These are phyloP conservation scores for Torymus texanus DNA, from an alignment of 2,888 invertebrate species.

Conservation along the genomic window DNA sequence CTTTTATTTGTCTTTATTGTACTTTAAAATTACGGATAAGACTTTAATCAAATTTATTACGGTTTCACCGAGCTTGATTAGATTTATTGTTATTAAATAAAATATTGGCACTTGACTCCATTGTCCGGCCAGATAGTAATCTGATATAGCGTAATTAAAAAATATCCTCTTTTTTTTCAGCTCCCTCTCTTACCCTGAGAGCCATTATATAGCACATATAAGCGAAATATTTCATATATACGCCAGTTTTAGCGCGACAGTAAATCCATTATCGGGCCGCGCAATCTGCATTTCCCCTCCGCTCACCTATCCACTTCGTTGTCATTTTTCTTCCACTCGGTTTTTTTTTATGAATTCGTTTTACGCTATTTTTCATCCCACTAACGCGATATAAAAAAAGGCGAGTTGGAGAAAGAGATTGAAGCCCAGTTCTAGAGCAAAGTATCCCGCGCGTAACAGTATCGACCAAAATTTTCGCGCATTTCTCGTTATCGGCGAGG, in stretches of 20 bases:
- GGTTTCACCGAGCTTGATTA: not conserved
- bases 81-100: constrained; percentile 7
- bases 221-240: constrained; percentile 2
- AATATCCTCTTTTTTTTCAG: not conserved
- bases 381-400: constrained; percentile 17
- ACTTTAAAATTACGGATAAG: not conserved
- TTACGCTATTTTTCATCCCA: constrained; percentile 8
- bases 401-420: not conserved
- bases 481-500: constrained; percentile 1
- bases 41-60: constrained; percentile 1
- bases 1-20: too few species aligned
- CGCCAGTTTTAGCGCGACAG: constrained; percentile 7
- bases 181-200: not conserved
- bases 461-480: constrained; percentile 18
- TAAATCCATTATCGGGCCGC: constrained; percentile 13
- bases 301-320: too few species aligned
- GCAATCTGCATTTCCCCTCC: not conserved
- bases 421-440: too few species aligned
- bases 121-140: constrained; percentile 1
- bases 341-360: constrained; percentile 5
- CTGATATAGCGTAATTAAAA: constrained; percentile 15
- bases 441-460: not conserved
- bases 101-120: constrained; percentile 1
- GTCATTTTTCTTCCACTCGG: too few species aligned
- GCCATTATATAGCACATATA: not conserved